Evolutionary conservation across 92 coral and sea anemone genomes (phyloP), one percentile per base, ranked within the genome.

Genomic region (Palythoa grandiflora): DNA sequence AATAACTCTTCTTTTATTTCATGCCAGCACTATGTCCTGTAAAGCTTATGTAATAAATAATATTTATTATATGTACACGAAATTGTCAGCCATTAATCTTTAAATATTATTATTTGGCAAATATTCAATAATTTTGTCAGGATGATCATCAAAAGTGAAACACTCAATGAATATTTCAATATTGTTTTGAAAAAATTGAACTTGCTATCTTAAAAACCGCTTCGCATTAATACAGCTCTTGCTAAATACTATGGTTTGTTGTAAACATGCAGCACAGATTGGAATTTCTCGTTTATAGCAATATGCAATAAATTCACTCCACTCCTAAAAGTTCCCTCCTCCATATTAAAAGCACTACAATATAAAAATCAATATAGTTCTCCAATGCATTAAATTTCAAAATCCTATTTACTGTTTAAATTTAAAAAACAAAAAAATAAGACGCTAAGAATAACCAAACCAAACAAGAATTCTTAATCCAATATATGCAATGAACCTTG

Each of bases 21-120:
- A 70, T 70, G 75, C 75, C 75, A 70, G 47, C 71, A 59, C 7
- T 44, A 17, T 21, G n/a, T 8, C 2, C n/a, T 65, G 36, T 20
- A n/a, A 65, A 65, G 36, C 40, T 35, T 70, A n/a, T 38, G 47
- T 70, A 70, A 70, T 70, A 70, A 70, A 70, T 70, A 70, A 11
- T 38, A 7, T 35, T 70, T 70, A 14, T 6, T 70, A 35, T 70
- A 36, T 36, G 14, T 36, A 70, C 75, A 70, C 16, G 13, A 70
- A 38, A 20, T 70, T 70, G 6, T 7, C 20, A 70, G 44, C 38
- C 9, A 14, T 63, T 17, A 63, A 20, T 35, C 36, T 9, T 70
- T 70, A 70, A 70, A 36, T 70, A 70, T 38, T 35, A 6, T 13
- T 70, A 14, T 70, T 35, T 7, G 28, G 28, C 36, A 47, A 70